phyloP scores from a whole-genome alignment of 2,888 invertebrate species.

The Chelonus formosanus region DNA sequence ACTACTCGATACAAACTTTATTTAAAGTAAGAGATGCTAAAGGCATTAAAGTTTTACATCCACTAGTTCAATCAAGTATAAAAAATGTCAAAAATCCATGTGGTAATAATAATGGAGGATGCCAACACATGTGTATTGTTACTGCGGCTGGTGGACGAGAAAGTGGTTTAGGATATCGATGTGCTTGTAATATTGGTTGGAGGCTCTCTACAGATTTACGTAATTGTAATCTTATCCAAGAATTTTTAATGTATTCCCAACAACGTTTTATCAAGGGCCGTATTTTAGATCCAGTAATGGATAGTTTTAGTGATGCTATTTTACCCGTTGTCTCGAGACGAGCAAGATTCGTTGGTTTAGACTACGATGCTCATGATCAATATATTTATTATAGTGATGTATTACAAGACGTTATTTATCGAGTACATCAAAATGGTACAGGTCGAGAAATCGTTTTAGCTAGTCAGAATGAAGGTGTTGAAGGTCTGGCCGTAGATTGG shows the following conservation, averaged over 20 bases:
- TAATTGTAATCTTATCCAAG: slow-evolving; percentile 82
- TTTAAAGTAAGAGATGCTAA: slow-evolving; percentile 85
- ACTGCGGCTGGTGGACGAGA: slow-evolving; percentile 74
- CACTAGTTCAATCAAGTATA: slow-evolving; percentile 78
- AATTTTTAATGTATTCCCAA: slow-evolving; percentile 95
- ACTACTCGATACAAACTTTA: slow-evolving; percentile 80
- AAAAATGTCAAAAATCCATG: slow-evolving; percentile 80
- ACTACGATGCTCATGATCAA: slow-evolving; percentile 89
- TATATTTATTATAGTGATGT: slow-evolving; percentile 98
- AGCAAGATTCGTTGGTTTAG: slow-evolving; percentile 93
- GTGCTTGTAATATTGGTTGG: slow-evolving; percentile 92
- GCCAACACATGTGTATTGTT: slow-evolving; percentile 93
- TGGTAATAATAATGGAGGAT: slow-evolving; percentile 86
- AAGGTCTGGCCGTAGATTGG: slow-evolving; percentile 96
- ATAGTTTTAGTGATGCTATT: slow-evolving; percentile 94
- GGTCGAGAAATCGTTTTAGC: slow-evolving; percentile 89
- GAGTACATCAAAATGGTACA: slow-evolving; percentile 79
- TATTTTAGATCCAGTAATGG: slow-evolving; percentile 85
- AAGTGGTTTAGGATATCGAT: slow-evolving; percentile 83
- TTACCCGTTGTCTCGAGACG: slow-evolving; percentile 90
- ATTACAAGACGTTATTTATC: slow-evolving; percentile 90
- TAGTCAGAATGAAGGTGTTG: slow-evolving; percentile 96
- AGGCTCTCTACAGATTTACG: slow-evolving; percentile 77
- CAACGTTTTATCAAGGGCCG: slow-evolving; percentile 95
- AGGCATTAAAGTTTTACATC: slow-evolving; percentile 84